Base-by-base conservation (phyloP, 30 jellyfish, hydroid and myxozoan species). In the Sanderia malayensis region DNA sequence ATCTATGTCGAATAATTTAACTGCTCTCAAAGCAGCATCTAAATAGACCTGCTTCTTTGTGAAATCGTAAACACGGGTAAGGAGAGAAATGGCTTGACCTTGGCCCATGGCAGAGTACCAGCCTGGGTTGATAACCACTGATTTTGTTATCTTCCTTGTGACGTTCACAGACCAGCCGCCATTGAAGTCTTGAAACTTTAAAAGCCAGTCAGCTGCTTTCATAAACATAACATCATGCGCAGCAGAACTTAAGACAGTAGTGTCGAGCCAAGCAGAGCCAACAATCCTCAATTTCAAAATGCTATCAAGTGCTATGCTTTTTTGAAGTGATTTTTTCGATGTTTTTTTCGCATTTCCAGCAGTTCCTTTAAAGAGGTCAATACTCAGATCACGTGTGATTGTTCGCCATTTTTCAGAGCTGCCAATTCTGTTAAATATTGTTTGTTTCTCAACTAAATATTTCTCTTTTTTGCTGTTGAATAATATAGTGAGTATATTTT, bases 81-180 rank as follows among this genome's bases (percentile, higher is more conserved):
- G 73, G 45, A 90, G 62, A 0, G 98, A 90, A 19, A 90, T 90
- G 21, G 98, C 98, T 65, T 90, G 98, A 6, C 98, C 98, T 17
- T 89, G 95, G 0, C 89, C 95, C 98, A 90, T 90, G 19, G 98
- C 96, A 9, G 94, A 84, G 53, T 76, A 31, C 94, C 98, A 80
- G 7, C 98, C 98, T 1, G 98, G 87, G 15, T 79, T 63, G 8
- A 79, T 61, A 19, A 59, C 26, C 46, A 66, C 81, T 11, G 62
- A 76, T 33, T 45, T 45, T 17, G 70, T 52, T 30, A 83, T 61
- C 46, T 71, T 89, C 45, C 95, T 58, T 19, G 94, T 77, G 24
- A 79, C 95, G 68, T 83, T 90, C 23, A 77, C 88, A 23, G 71
- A 61, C 98, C 98, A 90, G 10, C 98, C 98, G 2, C 98, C 98